Base-by-base conservation (phyloP, 2,888 invertebrate species). In the Synergus laeviventris region DNA sequence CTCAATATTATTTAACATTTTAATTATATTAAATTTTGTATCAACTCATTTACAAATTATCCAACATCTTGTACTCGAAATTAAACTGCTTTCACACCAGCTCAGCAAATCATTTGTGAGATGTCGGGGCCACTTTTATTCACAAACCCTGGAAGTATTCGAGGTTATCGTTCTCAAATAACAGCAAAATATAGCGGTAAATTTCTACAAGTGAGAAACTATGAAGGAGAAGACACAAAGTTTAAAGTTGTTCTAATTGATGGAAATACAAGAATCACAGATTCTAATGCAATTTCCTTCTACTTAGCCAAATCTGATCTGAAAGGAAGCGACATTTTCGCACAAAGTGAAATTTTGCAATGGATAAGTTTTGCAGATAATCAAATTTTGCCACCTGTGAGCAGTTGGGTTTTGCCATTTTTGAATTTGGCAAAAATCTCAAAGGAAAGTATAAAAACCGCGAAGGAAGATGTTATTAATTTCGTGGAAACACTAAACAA, bases 351-450 rank as follows among this genome's bases (percentile, higher is more conserved):
- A 81, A 83, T 92, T 49, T 78, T 92, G 39, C 91, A 92, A 75
- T 92, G 92, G 92, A 84, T 91, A 73, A 87, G 82, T 76, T 88
- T 88, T 73, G 88, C 91, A 5, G 90, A 91, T 77, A 89, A 89
- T 79, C 87, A 91, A 45, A 82, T 92, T 60, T 77, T 87, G 39
- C 91, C 91, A 5, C 84, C 86, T 42, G 88, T 90, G 12, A 85
- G 83, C 14, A 81, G 84, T 16, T 88, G 87, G 86, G 77, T 88
- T 24, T 81, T 87, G 74, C 81, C 86, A n/a, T 76, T 64, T 54
- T 42, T 85, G 21, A 81, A 81, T n/a, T 75, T 75, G 8, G 74
- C 73, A 56, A 78, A 75, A 24, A 76, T 79, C 31, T 24, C 73
- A 12, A 73, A 78, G 42, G 74, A 75, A 4, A 76, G 74, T 62